These are phyloP conservation scores for Nomia melanderi DNA, from an alignment of 1,140 invertebrate species.

Conservation along the genomic window DNA sequence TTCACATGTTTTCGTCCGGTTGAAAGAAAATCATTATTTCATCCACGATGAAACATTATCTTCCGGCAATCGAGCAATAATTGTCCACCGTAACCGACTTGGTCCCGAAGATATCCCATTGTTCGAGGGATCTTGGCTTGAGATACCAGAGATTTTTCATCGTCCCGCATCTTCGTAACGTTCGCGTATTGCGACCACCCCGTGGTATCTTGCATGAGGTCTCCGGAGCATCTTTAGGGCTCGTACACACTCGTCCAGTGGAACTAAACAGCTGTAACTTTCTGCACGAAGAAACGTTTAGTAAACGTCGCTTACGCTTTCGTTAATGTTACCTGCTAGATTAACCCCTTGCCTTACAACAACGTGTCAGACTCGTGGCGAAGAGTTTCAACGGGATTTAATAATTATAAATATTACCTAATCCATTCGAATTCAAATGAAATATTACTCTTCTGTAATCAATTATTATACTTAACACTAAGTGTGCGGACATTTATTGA, in stretches of 20 bases:
- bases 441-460: too few species aligned
- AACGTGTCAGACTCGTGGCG: too few species aligned
- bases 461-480: too few species aligned
- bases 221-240: constrained; percentile 64
- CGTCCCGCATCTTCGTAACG: constrained; percentile 66
- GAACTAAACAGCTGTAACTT: neutral
- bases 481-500: too few species aligned
- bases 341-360: too few species aligned
- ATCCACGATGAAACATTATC: constrained; percentile 67
- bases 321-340: too few species aligned
- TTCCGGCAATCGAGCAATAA: constrained; percentile 67
- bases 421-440: too few species aligned
- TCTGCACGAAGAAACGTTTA: neutral
- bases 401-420: too few species aligned
- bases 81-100: constrained; percentile 64
- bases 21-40: constrained; percentile 63
- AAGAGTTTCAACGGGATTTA: too few species aligned
- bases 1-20: constrained; percentile 55
- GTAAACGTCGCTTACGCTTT: too few species aligned
- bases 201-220: constrained; percentile 71
- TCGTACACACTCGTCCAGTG: constrained; percentile 59
- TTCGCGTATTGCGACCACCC: constrained; percentile 73
- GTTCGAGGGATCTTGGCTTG: constrained; percentile 71
- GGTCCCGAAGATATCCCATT: constrained; percentile 70
- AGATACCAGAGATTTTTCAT: constrained; percentile 74